Evolutionary conservation across 1,140 invertebrate species (phyloP), one percentile per base, ranked within the genome.

Genomic region (Ceratitis capitata): DNA sequence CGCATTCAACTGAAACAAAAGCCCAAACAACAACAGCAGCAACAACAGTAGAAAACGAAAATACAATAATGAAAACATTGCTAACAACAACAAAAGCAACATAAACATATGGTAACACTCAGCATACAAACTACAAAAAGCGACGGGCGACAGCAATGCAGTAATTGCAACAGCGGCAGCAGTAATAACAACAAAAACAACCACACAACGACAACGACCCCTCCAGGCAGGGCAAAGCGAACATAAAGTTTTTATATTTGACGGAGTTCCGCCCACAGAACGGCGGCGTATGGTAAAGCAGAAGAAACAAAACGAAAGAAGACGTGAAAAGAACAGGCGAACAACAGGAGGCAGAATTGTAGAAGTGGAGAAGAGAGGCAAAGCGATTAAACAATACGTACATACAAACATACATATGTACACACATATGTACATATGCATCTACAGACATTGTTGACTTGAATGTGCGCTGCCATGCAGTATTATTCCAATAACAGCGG

Each of bases 251-350:
- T 78, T 78, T 78, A 69, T 69, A 69, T 69, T 32, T 69, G 61
- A 69, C 61, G 23, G 69, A 78, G 69, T 78, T 45, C 69, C 69
- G 69, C 69, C 69, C 69, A 78, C 69, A 78, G 69, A 78, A 78
- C 39, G 10, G n/a, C 19, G n/a, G 19, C 39, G 32, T 45, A 78
- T 45, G 45, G 69, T 9, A 45, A 35, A 45, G 7, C n/a, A 78
- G 39, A 78, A 64, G 58, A 29, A 32, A 78, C 69, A 35, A 78
- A 78, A 19, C 35, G 35, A 39, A 74, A 39, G 35, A 78, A 78
- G 56, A 61, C 23, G 51, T 56, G 51, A 78, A 78, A 42, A 23
- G 39, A n/a, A 47, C 35, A 78, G 56, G 29, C 5, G 56, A 61
- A 61, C 23, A 61, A 19, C 5, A 1, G 51, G 47, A 49, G 14